phyloP scores from a whole-genome alignment of 2,888 invertebrate genomes.

The Desoria tigrina region DNA sequence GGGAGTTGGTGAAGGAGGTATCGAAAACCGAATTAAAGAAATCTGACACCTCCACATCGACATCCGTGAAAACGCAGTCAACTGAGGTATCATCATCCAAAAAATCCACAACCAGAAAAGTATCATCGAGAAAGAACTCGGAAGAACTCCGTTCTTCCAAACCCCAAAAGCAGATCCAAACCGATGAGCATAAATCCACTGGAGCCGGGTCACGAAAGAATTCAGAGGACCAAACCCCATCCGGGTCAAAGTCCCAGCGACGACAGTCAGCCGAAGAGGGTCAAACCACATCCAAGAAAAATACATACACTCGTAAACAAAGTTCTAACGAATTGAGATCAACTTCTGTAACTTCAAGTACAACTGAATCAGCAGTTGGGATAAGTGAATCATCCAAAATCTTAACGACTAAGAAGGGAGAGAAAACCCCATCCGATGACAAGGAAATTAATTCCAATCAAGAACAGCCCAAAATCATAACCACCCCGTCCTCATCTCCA shows the following conservation, averaged over 20 bases:
- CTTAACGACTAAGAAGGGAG: not conserved
- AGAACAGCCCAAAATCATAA: constrained; percentile 9
- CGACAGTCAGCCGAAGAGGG: constrained; percentile 24
- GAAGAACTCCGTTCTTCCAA: constrained; percentile 6
- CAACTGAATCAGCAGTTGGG: constrained; percentile 6
- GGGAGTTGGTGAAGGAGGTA: not conserved
- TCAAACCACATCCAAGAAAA: constrained; percentile 1
- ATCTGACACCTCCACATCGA: not conserved
- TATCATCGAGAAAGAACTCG: constrained; percentile 17
- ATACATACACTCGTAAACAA: constrained; percentile 22
- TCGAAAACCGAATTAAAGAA: not conserved
- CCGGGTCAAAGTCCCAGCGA: constrained; percentile 12
- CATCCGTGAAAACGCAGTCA: not conserved
- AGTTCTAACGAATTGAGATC: constrained; percentile 33
- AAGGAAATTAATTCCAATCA: constrained; percentile 16
- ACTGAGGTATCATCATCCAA: not conserved
- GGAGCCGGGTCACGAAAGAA: too few species aligned
- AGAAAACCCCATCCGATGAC: constrained; percentile 1
- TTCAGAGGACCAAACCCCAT: too few species aligned
- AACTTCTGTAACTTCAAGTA: not conserved
- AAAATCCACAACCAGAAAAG: not conserved
- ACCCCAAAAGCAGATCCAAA: not conserved
- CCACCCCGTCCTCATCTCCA: constrained; percentile 8
- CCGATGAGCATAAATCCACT: not conserved
- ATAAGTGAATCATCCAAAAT: not conserved